Conservation (phyloP, 2,888 invertebrate genomes). For the Palloptera scutellata region DNA sequence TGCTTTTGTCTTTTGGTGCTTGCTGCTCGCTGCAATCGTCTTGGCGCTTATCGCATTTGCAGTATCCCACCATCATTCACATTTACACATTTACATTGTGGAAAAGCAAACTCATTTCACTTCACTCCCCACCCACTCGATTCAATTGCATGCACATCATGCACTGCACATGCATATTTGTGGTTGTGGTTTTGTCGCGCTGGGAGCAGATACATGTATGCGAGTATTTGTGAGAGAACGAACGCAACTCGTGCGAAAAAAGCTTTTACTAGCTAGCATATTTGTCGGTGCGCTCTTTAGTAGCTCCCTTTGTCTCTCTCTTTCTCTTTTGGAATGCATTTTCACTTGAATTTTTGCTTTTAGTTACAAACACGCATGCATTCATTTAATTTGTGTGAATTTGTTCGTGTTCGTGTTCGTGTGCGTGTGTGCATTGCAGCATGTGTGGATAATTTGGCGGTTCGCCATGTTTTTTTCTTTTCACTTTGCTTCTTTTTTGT, state of each 20-base stretch:
- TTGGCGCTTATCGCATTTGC: constrained; percentile 11
- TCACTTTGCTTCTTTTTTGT: neutral
- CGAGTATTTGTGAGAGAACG: constrained; percentile 8
- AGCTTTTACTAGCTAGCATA: neutral
- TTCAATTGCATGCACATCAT: neutral
- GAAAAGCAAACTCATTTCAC: constrained; percentile 10
- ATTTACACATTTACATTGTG: neutral
- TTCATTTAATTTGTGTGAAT: neutral
- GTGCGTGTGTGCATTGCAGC: constrained; percentile 29
- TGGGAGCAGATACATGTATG: neutral
- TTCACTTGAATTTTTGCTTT: neutral
- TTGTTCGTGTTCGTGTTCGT: neutral
- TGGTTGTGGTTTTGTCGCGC: neutral
- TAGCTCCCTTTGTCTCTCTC: too few relatives aligned
- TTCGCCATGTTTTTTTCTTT: constrained; percentile 53
- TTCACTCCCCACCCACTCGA: constrained; percentile 1
- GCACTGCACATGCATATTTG: neutral
- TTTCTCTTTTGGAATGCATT: neutral
- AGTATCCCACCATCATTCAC: neutral
- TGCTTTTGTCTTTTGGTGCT: constrained; percentile 27
- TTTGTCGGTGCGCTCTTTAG: too few relatives aligned
- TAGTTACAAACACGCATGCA: neutral
- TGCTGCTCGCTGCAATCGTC: constrained; percentile 26
- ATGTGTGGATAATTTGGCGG: constrained; percentile 60
- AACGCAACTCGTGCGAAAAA: neutral